phyloP scores from a whole-genome alignment of 2,888 invertebrate genomes.

The Phytoseiulus persimilis region DNA sequence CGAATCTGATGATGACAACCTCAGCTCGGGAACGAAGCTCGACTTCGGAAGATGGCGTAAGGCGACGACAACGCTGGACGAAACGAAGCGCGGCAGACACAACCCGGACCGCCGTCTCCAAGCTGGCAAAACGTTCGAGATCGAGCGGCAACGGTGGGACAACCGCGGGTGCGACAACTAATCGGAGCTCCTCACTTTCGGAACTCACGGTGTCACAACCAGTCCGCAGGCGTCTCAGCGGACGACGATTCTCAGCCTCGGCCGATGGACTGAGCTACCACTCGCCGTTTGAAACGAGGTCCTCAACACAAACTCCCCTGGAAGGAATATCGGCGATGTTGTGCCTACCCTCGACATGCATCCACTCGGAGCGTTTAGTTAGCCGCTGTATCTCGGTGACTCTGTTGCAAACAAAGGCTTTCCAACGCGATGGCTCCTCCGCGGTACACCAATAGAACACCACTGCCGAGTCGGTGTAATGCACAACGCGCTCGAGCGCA shows the following conservation, averaged over 20 bases:
- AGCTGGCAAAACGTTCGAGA: neutral
- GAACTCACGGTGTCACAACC: neutral
- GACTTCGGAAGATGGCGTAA: neutral
- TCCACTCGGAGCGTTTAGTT: neutral
- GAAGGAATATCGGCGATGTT: neutral
- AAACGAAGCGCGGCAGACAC: neutral
- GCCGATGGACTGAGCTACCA: neutral
- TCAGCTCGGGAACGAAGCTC: neutral
- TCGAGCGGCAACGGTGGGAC: neutral
- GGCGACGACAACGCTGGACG: neutral
- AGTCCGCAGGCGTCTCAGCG: neutral
- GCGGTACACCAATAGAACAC: neutral
- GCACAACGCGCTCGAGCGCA: neutral
- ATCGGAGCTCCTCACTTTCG: neutral
- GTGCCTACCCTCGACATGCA: neutral
- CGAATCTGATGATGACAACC: neutral
- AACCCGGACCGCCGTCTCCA: neutral
- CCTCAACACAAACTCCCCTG: neutral
- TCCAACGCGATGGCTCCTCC: neutral
- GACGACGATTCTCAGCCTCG: neutral
- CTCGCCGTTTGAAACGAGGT: neutral
- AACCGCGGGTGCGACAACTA: neutral
- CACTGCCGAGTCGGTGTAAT: neutral
- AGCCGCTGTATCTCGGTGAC: neutral
- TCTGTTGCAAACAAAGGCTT: neutral